Base-by-base conservation (phyloP, 2,113 vertebrate genomes). In the Burhinus bistriatus region DNA sequence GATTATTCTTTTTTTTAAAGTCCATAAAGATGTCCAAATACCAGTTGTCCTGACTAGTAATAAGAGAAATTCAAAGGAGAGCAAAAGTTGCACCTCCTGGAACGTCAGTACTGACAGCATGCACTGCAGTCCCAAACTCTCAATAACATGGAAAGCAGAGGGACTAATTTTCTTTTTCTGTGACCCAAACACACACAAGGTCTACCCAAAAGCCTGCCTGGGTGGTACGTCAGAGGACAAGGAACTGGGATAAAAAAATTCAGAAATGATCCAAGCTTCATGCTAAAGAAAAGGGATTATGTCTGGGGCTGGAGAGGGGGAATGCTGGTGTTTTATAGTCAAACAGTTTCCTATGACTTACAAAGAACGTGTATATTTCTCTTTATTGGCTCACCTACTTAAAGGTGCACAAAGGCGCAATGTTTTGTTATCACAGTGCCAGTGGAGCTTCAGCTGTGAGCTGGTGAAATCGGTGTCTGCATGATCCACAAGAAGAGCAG, bases 351-450 rank as follows among this genome's bases (percentile, higher is more conserved):
- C 54, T 65, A 73, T 85, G 58, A 62, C 54, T 95, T 89, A 62
- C 32, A 83, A 76, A 45, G 73, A 84, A 82, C 2, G 2, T 69
- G 61, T 84, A 27, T 85, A 82, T 89, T 94, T 73, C 76, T 66
- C 47, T 94, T 92, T 92, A 89, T 73, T 91, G 70, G 32, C 62
- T 93, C 83, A 89, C 94, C 80, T 87, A 40, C 59, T 91, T 69
- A 89, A 89, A 92, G 81, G 64, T 87, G 72, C 57, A 84, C n/a
- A 84, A 89, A 94, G 36, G 52, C 5, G 6, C 49, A 77, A 55
- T 11, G 17, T 69, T 91, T 90, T 73, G 62, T 82, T 91, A 32
- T 82, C 32, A 44, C 49, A 40, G 40, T 25, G 69, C 20, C 49
- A 61, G 52, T 17, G 69, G 16, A 84, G 16, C 32, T 72, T 95